A percentile compares a stretch with the other conserved stretches of the same genome.
Conservation (phyloP, 2,888 invertebrate species). For the Protonemura montana region DNA sequence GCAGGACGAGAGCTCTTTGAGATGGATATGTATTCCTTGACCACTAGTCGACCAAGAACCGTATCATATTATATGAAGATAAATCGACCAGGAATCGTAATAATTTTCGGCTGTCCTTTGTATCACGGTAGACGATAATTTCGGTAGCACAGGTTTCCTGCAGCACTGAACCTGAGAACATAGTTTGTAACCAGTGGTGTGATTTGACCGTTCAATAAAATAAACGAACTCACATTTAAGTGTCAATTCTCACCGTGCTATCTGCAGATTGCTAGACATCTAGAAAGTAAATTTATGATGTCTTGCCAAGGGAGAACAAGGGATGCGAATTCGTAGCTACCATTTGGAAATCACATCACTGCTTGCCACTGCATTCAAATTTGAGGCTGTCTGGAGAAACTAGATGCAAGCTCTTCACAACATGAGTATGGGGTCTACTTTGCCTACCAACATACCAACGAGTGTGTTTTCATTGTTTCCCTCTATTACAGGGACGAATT, state of each 20-base stretch:
- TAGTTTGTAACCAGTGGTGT: background rate
- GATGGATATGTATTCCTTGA: background rate
- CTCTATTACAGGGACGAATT: slow-evolving; percentile 20
- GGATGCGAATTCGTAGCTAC: no score
- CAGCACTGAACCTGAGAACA: background rate
- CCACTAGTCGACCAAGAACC: background rate
- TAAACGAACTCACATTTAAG: no score
- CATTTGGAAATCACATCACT: no score
- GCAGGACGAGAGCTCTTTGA: background rate
- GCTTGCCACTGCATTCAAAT: background rate
- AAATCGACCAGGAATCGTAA: background rate
- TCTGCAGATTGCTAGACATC: no score
- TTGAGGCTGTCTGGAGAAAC: background rate
- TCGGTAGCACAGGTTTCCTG: background rate
- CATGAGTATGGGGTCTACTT: background rate
- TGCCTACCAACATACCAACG: background rate
- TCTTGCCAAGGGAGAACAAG: no score
- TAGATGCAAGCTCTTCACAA: background rate
- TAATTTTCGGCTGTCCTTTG: background rate
- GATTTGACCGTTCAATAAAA: no score
- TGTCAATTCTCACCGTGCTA: no score
- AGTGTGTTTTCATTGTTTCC: slow-evolving; percentile 10
- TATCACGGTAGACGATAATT: background rate
- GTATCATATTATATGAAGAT: background rate
- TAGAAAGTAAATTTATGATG: no score